Evolutionary conservation across 2,797 vertebrate species (phyloP).

Genomic region (Acrossocheilus wenchowensis): DNA sequence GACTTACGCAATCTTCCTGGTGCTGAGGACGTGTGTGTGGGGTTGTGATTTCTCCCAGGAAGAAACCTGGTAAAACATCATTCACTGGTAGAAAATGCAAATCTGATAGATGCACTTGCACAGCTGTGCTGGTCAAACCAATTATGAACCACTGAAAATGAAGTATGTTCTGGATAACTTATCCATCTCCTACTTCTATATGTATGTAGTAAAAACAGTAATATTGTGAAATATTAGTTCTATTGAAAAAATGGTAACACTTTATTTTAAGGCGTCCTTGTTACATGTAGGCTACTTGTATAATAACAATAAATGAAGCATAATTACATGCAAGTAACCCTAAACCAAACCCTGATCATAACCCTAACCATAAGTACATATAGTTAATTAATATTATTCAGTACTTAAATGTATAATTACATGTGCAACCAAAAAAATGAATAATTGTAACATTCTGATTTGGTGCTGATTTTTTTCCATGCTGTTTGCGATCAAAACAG

Average conservation of each 20-base stretch:
- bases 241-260: no score
- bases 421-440: background rate
- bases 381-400: background rate
- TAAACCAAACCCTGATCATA: background rate
- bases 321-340: background rate
- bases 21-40: background rate
- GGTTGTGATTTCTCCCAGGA: constrained; percentile 3
- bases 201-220: background rate
- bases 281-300: background rate
- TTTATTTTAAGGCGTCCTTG: background rate
- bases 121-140: background rate
- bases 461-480: background rate
- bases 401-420: background rate
- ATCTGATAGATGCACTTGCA: background rate
- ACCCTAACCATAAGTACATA: background rate
- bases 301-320: background rate
- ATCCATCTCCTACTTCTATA: background rate
- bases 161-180: background rate
- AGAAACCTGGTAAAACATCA: background rate
- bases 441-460: background rate
- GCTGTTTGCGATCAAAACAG: background rate
- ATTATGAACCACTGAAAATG: background rate
- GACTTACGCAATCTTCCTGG: background rate
- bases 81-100: background rate
- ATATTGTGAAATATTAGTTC: background rate